Percentiles rank a stretch among this genome's conserved stretches.
Evolutionary conservation across 1,140 invertebrate species (phyloP).

Genomic region (Ostrea edulis): DNA sequence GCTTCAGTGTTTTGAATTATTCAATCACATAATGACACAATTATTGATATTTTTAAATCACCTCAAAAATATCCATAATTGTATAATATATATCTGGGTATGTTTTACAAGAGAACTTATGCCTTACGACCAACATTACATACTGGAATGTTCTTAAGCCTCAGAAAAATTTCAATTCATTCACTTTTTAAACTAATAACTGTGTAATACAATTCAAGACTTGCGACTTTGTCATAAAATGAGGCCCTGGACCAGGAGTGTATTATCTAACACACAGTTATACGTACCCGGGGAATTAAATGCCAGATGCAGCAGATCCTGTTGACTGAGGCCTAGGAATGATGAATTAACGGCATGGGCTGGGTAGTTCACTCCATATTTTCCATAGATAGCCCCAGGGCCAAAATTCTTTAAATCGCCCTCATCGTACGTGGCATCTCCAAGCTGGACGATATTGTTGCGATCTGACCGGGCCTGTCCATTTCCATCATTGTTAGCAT

Average conservation of each 20-base stretch:
- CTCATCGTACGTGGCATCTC: constrained; percentile 68
- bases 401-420: constrained; percentile 63
- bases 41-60: no score
- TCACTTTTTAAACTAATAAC: no score
- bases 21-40: no score
- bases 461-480: constrained; percentile 76
- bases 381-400: constrained; percentile 67
- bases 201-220: no score
- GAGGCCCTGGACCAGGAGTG: background rate
- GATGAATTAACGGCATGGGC: constrained; percentile 65
- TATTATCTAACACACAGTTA: background rate
- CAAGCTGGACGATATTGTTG: constrained; percentile 76
- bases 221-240: background rate
- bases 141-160: no score
- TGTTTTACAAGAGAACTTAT: no score
- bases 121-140: no score
- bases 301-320: constrained; percentile 70
- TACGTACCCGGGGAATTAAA: constrained; percentile 69
- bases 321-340: constrained; percentile 68
- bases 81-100: no score
- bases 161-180: no score
- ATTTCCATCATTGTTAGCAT: constrained; percentile 76
- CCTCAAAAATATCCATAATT: no score
- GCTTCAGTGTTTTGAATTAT: no score
- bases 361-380: constrained; percentile 76